Percentiles rank a stretch among this genome's conserved stretches.
Conservation (phyloP, 2,113 vertebrate species). For the Haemorhous mexicanus region DNA sequence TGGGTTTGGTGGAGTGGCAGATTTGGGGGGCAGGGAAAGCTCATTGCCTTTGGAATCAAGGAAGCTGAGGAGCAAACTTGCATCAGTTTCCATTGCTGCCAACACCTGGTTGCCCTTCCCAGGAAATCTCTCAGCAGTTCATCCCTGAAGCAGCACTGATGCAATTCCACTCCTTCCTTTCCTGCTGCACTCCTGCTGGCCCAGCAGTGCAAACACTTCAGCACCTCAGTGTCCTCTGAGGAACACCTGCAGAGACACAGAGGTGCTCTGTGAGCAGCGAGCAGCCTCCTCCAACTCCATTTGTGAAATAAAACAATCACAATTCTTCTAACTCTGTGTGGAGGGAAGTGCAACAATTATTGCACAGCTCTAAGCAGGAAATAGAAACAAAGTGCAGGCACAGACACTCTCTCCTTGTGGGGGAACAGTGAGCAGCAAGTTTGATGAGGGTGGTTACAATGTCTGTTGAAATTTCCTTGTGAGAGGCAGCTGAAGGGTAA, state of each 20-base stretch:
- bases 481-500: neutral
- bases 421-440: neutral
- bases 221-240: neutral
- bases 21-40: neutral
- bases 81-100: neutral
- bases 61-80: neutral
- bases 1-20: neutral
- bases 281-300: neutral
- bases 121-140: neutral
- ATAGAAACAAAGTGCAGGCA: neutral
- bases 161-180: neutral
- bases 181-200: neutral
- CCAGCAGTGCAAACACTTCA: neutral
- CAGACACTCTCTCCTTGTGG: neutral
- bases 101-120: neutral
- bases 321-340: neutral
- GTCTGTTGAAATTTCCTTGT: neutral
- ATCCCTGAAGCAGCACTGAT: constrained; percentile 5
- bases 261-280: neutral
- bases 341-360: neutral
- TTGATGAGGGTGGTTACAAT: neutral
- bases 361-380: neutral
- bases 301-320: neutral
- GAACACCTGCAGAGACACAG: neutral
- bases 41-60: neutral